Evolutionary conservation across 92 coral and sea anemone genomes (phyloP).

Genomic region (Zoanthus sansibaricus): DNA sequence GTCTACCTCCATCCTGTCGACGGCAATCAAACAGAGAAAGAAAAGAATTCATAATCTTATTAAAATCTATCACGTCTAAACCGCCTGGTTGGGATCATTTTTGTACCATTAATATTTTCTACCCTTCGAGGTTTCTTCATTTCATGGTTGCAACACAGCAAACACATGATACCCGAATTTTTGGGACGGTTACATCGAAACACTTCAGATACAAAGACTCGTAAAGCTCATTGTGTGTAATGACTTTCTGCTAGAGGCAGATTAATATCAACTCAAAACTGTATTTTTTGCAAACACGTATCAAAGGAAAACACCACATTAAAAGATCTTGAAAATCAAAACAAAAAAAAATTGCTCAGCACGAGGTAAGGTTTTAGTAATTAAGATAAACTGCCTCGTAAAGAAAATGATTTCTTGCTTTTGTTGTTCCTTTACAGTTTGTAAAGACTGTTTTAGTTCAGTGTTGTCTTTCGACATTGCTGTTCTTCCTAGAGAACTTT

Average conservation of each 20-base stretch:
- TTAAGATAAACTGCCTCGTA: no score
- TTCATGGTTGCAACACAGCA: background rate
- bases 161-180: background rate
- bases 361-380: no score
- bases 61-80: constrained; percentile 39
- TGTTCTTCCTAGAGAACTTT: no score
- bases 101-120: constrained; percentile 16
- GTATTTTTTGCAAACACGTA: background rate
- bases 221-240: background rate
- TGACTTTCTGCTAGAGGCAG: background rate
- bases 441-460: no score
- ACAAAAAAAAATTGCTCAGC: no score
- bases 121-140: background rate
- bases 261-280: background rate
- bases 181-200: background rate
- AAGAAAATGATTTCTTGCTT: no score
- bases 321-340: background rate
- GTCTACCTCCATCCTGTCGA: constrained; percentile 37
- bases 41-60: constrained; percentile 42
- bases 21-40: constrained; percentile 38
- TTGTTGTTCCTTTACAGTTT: no score
- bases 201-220: background rate
- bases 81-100: constrained; percentile 19
- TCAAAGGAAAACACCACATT: background rate
- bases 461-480: no score